Percentiles rank a stretch among this genome's conserved stretches.
These are phyloP conservation scores for Glareola pratincola DNA, from an alignment of 2,113 vertebrate species.

Conservation along the genomic window DNA sequence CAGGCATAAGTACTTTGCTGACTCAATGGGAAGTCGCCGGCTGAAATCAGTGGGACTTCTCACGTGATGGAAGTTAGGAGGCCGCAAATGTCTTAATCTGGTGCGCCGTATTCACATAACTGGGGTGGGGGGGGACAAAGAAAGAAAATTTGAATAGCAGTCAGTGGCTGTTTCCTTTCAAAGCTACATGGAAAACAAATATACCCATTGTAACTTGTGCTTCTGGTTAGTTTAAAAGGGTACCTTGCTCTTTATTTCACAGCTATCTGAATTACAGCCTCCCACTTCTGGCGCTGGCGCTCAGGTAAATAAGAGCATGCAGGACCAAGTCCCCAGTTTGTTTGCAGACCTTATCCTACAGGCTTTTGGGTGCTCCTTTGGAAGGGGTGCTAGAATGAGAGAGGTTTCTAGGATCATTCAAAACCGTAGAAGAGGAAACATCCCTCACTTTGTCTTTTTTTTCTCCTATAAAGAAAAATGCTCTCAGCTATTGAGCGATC, in stretches of 20 bases:
- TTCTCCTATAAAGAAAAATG: not conserved
- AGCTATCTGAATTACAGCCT: not conserved
- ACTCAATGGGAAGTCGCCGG: slow-evolving; percentile 35
- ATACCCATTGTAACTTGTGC: not conserved
- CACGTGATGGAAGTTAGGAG: not conserved
- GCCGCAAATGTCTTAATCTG: not conserved
- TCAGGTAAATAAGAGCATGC: not conserved
- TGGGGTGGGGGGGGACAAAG: not conserved
- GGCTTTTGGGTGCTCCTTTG: not conserved
- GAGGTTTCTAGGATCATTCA: not conserved
- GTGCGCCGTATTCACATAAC: not conserved
- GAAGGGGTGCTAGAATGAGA: not conserved
- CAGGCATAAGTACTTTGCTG: not conserved
- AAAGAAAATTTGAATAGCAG: not conserved
- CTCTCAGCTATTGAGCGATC: not conserved
- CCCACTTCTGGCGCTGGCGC: not conserved
- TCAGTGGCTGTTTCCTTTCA: not conserved
- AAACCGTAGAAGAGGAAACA: not conserved
- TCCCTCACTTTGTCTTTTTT: not conserved
- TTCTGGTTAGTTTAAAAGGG: not conserved
- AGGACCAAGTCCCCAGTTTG: not conserved
- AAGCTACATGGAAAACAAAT: not conserved
- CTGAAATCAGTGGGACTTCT: slow-evolving; percentile 16
- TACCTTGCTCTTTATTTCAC: not conserved
- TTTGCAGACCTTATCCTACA: not conserved